Base-by-base conservation (phyloP, 1,140 invertebrate genomes). In the Fopius arisanus region DNA sequence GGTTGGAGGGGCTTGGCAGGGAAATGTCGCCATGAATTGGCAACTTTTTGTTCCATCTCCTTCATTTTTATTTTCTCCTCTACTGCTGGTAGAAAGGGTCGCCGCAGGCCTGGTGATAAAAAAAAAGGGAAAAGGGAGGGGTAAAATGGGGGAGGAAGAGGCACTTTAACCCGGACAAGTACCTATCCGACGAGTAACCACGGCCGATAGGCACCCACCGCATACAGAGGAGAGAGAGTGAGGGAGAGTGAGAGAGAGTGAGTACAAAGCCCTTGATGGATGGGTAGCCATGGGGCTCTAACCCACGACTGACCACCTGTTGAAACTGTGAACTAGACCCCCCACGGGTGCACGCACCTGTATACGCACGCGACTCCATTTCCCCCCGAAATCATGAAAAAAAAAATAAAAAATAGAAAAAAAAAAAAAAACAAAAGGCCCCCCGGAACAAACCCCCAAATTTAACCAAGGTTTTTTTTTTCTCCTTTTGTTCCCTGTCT, bases 271-370 rank as follows among this genome's bases (percentile, higher is more conserved):
- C 78, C 83, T 86, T 87, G 86, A 87, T 85, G 82, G 85, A 86
- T 86, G 82, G 83, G 77, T 83, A 83, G 84, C 83, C 83, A 84
- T 82, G 77, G 80, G 81, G 78, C 81, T 84, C 80, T 74, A 81
- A 78, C 41, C 76, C 31, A 78, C 81, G 81, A 87, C 82, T 87
- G 86, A 87, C 86, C 86, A 87, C 86, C 86, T 87, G 86, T 87
- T 87, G 85, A 86, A 77, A 29, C 41, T 31, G 14, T 21, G 43
- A 16, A 26, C 26, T 37, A 37, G 43, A 19, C 29, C 48, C 48
- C 41, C 29, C 16, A 78, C 65, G 75, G 71, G 72, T 78, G 78
- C 77, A 84, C 84, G 83, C 85, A 86, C 86, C 84, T 87, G 84
- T 80, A 80, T 79, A 82, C 79, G 81, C 83, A 82, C 80, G 81